Evolutionary conservation across 1,140 invertebrate species (phyloP), one percentile per base, ranked within the genome.

Genomic region (Caligus rogercresseyi): DNA sequence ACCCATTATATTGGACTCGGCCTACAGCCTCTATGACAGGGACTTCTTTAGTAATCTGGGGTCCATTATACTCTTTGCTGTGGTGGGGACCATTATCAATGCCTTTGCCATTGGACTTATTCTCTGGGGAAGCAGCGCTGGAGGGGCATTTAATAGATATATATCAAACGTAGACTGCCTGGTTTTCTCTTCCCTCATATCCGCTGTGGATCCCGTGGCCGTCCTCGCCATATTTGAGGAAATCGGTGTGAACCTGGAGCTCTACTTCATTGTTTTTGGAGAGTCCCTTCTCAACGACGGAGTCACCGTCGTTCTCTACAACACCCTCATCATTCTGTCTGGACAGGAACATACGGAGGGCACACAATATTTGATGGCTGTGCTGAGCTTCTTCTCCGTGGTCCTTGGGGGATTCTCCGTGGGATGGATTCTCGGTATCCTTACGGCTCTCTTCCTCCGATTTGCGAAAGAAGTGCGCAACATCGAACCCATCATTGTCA

Each of bases 211-310:
- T 67, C 80, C 80, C 2, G 80, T 81, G 0, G 79, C 80, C 25
- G 80, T 83, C n/a, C 69, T 83, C 3, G 79, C 81, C 7, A 79
- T 83, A 53, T 83, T 83, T 71, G 78, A 82, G 69, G 82, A 83
- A 70, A 74, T 83, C 16, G 79, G 80, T 53, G 81, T 83, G 31
- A 82, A 83, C 68, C 78, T 81, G 69, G 75, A 79, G 67, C 72
- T 83, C 3, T 81, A 83, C 69, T 83, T 81, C 68, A 76, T 83
- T 54, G 78, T 82, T 4, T 83, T 83, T 71, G 81, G 81, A 25
- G 81, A 83, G 68, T 96, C 91, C 21, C 77, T 99, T 64, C 80
- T 99, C 43, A 98, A 98, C 75, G 90, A 94, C 74, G 90, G 89
- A 58, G 77, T 80, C 24, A 79, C 78, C 3, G 72, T 78, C 0